Evolutionary conservation across 2,113 vertebrate genomes (phyloP), one percentile per base, ranked within the genome.

Genomic region (Sphyrna mokarran): DNA sequence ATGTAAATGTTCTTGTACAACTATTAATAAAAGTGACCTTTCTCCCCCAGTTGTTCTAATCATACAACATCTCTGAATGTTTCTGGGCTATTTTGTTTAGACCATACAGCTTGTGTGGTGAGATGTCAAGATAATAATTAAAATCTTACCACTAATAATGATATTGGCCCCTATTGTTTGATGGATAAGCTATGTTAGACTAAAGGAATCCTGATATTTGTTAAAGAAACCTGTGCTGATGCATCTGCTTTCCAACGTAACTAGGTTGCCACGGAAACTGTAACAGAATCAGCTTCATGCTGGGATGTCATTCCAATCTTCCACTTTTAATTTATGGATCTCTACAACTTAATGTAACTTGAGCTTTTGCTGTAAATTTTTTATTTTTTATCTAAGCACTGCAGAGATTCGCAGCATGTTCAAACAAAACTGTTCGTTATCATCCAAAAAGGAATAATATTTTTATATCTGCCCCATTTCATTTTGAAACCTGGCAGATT

Each of bases 261-360:
- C 68, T 37, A 40, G 26, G 91, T 94, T 68, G 40, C 91, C 93
- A 95, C 72, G 68, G 93, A 43, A 95, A 95, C 68, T 48, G n/a
- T 70, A 72, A 43, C 43, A 29, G 68, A 70, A 95, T 95, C 68
- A 16, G 40, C 22, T 69, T 95, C 63, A 94, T 69, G 22, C 58
- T 91, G 26, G 54, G n/a, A 70, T 29, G 33, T 58, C 68, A 70
- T 95, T 95, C 93, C 22, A 13, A 23, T 33, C 68, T 95, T 95
- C 66, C 37, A 72, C 22, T 70, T 95, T 70, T 95, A 95, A 95
- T 70, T 72, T 95, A 95, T 43, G 93, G 68, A 94, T 91, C 14
- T 91, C 68, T 68, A 93, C 93, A 37, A 14, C 40, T 95, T 70
- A 72, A 72, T 70, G 40, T 70, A 70, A 72, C 11, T 72, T 94